Evolutionary conservation across 2,113 vertebrate genomes (phyloP).

Genomic region (Ageneiosus marmoratus): DNA sequence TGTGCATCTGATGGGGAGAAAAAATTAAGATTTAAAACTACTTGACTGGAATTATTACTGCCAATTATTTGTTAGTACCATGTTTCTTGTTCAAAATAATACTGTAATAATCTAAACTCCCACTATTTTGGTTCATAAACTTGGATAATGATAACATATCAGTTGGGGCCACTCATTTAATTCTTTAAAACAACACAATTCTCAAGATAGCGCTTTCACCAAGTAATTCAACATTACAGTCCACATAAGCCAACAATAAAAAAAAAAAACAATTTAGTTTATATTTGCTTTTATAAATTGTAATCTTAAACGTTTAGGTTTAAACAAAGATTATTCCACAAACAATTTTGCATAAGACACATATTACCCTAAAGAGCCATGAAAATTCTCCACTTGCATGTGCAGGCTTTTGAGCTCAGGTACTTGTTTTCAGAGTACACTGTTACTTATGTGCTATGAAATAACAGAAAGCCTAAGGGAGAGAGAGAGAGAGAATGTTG

Average conservation of each 20-base stretch:
- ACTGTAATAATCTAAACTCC: neutral
- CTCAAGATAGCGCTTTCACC: too few relatives aligned
- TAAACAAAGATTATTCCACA: neutral
- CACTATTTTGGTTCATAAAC: neutral
- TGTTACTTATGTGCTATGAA: neutral
- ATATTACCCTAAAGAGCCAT: too few relatives aligned
- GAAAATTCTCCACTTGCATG: neutral
- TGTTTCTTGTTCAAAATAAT: too few relatives aligned
- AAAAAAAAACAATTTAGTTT: neutral
- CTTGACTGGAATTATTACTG: neutral
- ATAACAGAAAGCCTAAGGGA: neutral
- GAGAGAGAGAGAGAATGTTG: neutral
- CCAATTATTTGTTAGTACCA: neutral
- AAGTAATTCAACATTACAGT: neutral
- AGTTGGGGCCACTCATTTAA: too few relatives aligned
- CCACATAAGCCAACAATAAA: neutral
- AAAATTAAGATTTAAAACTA: slow-evolving; percentile 32
- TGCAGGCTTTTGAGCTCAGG: neutral
- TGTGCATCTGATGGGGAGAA: slow-evolving; percentile 84
- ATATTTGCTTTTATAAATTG: neutral
- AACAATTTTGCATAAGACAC: neutral
- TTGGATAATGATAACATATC: neutral
- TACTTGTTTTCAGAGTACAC: neutral
- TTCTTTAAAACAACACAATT: too few relatives aligned
- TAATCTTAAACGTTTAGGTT: neutral